A percentile compares a stretch with the other conserved stretches of the same genome.
Evolutionary conservation across 2,113 vertebrate genomes (phyloP).

Genomic region (Sylvietta virens): DNA sequence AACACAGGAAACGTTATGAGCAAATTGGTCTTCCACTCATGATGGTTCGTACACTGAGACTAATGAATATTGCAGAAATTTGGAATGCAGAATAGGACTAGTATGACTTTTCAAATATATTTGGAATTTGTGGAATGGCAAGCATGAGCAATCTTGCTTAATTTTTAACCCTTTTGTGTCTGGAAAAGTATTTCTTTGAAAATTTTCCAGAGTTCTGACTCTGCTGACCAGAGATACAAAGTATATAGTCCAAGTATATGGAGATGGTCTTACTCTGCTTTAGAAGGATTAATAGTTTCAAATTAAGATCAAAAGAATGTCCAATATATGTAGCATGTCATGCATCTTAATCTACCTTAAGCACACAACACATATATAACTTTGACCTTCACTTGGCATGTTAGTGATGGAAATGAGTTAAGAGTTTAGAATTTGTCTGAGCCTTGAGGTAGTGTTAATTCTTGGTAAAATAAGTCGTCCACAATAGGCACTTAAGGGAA

Average conservation of each 20-base stretch:
- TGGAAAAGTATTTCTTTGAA: background rate
- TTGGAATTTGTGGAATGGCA: constrained; percentile 19
- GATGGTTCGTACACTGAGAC: background rate
- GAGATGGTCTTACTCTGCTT: background rate
- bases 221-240: background rate
- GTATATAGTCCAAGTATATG: background rate
- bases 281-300: background rate
- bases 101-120: background rate
- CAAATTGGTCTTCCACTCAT: background rate
- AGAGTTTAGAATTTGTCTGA: constrained; percentile 18
- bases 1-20: background rate
- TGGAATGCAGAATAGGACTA: background rate
- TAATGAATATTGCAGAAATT: constrained; percentile 3
- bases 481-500: constrained; percentile 42
- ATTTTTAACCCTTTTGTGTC: constrained; percentile 4
- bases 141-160: background rate
- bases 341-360: background rate
- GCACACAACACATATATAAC: background rate
- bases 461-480: constrained; percentile 45
- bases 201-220: background rate
- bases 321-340: background rate
- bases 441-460: constrained; percentile 19
- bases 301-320: background rate
- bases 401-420: background rate
- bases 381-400: background rate